Conservation (phyloP, 1,140 invertebrate species). For the Platyura marginata region DNA sequence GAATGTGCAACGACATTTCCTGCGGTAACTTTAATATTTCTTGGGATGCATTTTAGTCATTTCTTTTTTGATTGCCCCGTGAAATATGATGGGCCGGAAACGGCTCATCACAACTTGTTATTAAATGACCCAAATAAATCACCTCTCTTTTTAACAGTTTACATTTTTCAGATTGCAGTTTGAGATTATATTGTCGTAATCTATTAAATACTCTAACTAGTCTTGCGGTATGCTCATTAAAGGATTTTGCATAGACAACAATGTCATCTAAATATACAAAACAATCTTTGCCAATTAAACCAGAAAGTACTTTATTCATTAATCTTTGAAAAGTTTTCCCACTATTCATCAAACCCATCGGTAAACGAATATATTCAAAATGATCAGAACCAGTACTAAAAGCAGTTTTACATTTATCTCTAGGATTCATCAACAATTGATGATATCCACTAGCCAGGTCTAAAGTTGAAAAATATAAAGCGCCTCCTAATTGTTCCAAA, state of each 20-base stretch:
- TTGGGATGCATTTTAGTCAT: no score
- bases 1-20: no score
- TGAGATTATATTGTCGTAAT: slow-evolving; percentile 11
- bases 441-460: slow-evolving; percentile 3
- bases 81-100: no score
- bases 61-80: no score
- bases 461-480: slow-evolving; percentile 6
- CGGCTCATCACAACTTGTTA: no score
- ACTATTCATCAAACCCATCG: slow-evolving; percentile 24
- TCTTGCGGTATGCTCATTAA: slow-evolving; percentile 14
- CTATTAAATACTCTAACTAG: slow-evolving; percentile 18
- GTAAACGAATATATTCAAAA: slow-evolving; percentile 13
- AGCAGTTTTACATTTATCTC: slow-evolving; percentile 4
- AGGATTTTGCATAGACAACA: slow-evolving; percentile 12
- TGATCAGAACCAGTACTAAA: slow-evolving; percentile 6
- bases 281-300: slow-evolving; percentile 11
- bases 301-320: slow-evolving; percentile 19
- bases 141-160: slow-evolving; percentile 14
- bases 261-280: slow-evolving; percentile 21
- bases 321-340: slow-evolving; percentile 23
- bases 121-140: slow-evolving; percentile 16
- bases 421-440: slow-evolving; percentile 8
- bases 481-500: slow-evolving; percentile 6
- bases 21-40: no score
- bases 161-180: slow-evolving; percentile 12